A percentile compares a stretch with the other conserved stretches of the same genome.
phyloP scores from a whole-genome alignment of 2,797 vertebrate species.

The Lagorchestes hirsutus region DNA sequence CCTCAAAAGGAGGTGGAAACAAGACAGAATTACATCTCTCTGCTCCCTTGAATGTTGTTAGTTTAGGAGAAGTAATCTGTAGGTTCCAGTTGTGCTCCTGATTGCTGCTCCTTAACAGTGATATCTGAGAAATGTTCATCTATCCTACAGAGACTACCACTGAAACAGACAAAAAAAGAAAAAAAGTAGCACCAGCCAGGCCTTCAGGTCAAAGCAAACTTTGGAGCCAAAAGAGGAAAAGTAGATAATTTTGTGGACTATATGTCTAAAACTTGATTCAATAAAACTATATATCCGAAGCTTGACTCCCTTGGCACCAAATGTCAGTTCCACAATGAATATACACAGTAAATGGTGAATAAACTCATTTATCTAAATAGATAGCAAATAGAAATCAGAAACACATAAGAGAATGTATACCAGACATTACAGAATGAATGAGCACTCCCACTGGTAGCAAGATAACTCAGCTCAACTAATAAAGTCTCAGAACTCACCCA shows the following conservation, averaged over 20 bases:
- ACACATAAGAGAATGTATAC: neutral
- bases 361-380: neutral
- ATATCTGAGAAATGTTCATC: neutral
- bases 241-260: neutral
- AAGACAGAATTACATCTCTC: neutral
- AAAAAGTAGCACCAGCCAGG: neutral
- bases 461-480: neutral
- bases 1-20: neutral
- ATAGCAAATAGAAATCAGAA: neutral
- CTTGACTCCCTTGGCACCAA: neutral
- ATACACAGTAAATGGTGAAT: neutral
- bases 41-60: neutral
- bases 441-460: neutral
- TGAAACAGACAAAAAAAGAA: neutral
- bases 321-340: neutral
- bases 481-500: neutral
- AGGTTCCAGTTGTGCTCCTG: neutral
- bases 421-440: neutral
- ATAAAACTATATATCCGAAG: neutral
- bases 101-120: neutral
- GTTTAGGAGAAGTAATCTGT: neutral
- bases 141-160: neutral
- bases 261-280: neutral
- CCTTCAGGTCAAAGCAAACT: neutral
- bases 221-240: neutral